Percentiles rank a stretch among this genome's conserved stretches.
phyloP scores from a whole-genome alignment of 2,888 invertebrate species.

The Hydraecia micacea region DNA sequence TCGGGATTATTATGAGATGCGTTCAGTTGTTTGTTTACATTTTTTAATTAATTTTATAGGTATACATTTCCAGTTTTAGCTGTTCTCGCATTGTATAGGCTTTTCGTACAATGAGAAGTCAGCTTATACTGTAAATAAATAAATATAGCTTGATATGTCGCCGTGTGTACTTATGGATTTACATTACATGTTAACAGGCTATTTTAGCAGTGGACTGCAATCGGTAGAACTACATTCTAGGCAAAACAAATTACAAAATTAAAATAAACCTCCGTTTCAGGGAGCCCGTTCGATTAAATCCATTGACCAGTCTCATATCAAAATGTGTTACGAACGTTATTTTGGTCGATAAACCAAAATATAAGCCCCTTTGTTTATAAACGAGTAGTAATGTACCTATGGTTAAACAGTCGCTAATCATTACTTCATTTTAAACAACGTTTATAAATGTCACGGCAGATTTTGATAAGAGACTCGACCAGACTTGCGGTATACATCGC shows the following conservation, averaged over 20 bases:
- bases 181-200: neutral
- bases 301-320: neutral
- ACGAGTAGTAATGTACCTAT: no score
- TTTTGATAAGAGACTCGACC: no score
- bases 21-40: constrained; percentile 19
- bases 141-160: neutral
- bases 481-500: neutral
- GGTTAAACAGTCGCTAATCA: no score
- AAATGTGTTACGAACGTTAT: neutral
- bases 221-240: neutral
- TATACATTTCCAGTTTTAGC: neutral
- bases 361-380: no score
- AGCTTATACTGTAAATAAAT: neutral
- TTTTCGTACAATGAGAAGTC: neutral
- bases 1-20: neutral
- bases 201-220: neutral
- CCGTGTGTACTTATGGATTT: neutral
- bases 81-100: neutral
- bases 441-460: no score
- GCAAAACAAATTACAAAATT: neutral
- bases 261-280: neutral
- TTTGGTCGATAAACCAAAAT: neutral
- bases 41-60: constrained; percentile 22
- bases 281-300: neutral
- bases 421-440: no score